Evolutionary conservation across 2,113 vertebrate genomes (phyloP).

Genomic region (Stigmatopora argus): DNA sequence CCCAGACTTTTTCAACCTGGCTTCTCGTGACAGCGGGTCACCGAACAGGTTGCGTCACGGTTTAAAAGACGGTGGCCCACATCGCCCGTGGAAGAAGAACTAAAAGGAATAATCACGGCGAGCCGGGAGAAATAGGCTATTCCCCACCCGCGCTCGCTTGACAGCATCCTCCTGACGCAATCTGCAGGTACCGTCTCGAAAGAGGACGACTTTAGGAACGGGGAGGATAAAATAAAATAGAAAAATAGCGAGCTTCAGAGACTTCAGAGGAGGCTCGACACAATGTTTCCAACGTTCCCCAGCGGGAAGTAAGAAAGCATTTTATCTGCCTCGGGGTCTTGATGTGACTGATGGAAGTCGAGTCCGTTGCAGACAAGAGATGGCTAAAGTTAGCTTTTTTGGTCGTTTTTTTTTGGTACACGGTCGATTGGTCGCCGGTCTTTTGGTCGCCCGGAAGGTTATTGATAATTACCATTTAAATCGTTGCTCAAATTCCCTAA

Average conservation of each 20-base stretch:
- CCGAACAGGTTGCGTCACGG: not conserved
- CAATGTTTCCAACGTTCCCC: slow-evolving; percentile 2
- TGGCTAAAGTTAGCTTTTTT: not conserved
- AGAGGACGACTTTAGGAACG: not conserved
- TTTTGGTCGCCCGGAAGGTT: no score
- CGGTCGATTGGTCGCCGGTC: no score
- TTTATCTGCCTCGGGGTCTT: not conserved
- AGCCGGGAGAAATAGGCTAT: not conserved
- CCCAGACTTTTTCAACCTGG: not conserved
- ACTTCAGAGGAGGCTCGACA: not conserved
- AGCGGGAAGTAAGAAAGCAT: not conserved
- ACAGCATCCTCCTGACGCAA: not conserved
- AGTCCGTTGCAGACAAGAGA: not conserved
- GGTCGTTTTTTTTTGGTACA: not conserved
- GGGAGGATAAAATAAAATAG: not conserved
- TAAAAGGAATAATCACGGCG: not conserved
- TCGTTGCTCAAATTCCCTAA: no score
- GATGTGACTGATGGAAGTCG: slow-evolving; percentile 8
- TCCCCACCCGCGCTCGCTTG: not conserved
- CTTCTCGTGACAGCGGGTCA: not conserved
- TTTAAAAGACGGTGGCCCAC: not conserved
- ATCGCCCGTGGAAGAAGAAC: not conserved
- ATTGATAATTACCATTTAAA: no score
- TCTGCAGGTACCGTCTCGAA: not conserved
- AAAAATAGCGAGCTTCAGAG: not conserved